These are phyloP conservation scores for Hucho hucho DNA, from an alignment of 2,113 vertebrate genomes.

Conservation along the genomic window DNA sequence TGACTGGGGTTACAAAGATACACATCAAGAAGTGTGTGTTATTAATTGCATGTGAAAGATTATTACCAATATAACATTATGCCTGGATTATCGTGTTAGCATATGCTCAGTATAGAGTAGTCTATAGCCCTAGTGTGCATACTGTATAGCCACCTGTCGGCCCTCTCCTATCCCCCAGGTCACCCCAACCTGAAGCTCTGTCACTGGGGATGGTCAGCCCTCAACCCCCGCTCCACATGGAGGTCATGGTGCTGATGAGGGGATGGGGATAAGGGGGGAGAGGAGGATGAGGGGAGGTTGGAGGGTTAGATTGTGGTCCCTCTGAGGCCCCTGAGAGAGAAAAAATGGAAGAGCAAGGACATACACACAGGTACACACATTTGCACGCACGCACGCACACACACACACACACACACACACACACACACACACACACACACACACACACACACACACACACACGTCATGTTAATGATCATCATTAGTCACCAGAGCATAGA, in stretches of 20 bases:
- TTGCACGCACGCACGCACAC: neutral
- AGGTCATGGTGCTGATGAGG: neutral
- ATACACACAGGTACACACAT: neutral
- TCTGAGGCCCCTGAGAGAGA: constrained; percentile 21
- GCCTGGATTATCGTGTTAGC: neutral
- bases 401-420: neutral
- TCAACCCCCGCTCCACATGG: neutral
- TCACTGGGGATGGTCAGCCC: constrained; percentile 23
- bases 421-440: no score
- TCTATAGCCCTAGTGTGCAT: neutral
- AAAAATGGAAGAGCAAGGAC: constrained; percentile 54
- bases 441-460: neutral
- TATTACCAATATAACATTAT: no score
- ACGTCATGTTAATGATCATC: constrained; percentile 57
- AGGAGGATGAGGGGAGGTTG: no score
- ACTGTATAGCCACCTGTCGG: no score
- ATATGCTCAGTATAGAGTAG: neutral
- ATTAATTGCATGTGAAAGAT: no score
- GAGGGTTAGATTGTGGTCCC: neutral
- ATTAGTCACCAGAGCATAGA: constrained; percentile 55
- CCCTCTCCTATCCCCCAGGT: neutral
- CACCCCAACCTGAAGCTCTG: neutral
- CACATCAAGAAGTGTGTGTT: no score
- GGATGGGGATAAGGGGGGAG: neutral
- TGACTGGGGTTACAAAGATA: no score